Conservation (phyloP, 2,797 vertebrate genomes). For the Hozukius guyotensis region DNA sequence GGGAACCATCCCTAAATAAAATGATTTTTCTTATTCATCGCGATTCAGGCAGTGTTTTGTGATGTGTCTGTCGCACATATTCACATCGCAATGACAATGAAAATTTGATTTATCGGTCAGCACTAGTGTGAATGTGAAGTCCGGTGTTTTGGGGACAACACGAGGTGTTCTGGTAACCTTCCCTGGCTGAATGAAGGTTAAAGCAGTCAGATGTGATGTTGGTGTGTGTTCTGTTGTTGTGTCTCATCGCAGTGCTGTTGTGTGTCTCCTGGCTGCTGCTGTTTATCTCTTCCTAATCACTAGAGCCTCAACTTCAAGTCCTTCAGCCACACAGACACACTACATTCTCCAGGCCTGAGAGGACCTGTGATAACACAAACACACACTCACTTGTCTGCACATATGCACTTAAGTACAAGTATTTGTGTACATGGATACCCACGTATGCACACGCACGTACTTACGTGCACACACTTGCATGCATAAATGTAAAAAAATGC, state of each 20-base stretch:
- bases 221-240: constrained; percentile 3
- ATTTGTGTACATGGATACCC: neutral
- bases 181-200: neutral
- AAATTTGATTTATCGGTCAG: no score
- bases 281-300: constrained; percentile 58
- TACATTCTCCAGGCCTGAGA: constrained; percentile 27
- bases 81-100: no score
- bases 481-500: neutral
- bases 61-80: no score
- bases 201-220: neutral
- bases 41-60: no score
- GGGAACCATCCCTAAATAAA: no score
- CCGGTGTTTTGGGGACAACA: neutral
- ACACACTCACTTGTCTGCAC: constrained; percentile 21
- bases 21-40: no score
- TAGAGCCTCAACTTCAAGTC: constrained; percentile 6
- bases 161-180: neutral
- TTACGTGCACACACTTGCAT: neutral
- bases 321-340: constrained; percentile 41
- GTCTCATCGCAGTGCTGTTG: neutral
- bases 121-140: neutral
- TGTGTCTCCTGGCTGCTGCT: constrained; percentile 11
- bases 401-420: constrained; percentile 10
- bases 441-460: neutral
- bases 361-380: constrained; percentile 56